Evolutionary conservation across 2,113 vertebrate species (phyloP), one percentile per base, ranked within the genome.

Genomic region (Sinocyclocheilus rhinocerous): DNA sequence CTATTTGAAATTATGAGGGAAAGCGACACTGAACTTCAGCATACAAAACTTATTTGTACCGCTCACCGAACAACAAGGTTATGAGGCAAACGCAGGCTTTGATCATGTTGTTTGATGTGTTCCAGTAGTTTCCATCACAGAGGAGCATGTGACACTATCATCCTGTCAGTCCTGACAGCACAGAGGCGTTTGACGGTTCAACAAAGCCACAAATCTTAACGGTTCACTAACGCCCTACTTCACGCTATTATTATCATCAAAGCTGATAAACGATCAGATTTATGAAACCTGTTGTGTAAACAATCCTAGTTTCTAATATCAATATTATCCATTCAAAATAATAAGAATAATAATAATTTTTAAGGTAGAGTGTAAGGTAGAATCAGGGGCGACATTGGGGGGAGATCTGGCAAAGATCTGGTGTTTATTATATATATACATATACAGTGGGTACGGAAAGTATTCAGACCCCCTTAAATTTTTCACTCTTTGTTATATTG

Each of bases 1-100:
- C 72, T 24, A 16, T 85, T 69, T 61, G 57, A 63, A 84, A 84
- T 42, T 12, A 59, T 15, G 12, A 22, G 57, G 24, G 52, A 52
- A 65, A 52, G 42, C 18, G n/a, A 67, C 48, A 65, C 13, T 69
- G 42, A 85, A 36, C 42, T 55, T 67, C 76, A 72, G 65, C 76
- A 72, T 26, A 85, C 18, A 39, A 78, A 69, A 78, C 48, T 22
- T 69, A 72, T 69, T 78, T 57, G 45, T 55, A 29, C 8, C 6
- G 15, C 75, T 52, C 63, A 39, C n/a, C 12, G 84, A 85, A 70
- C 63, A 80, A 57, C 76, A 78, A 72, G 48, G 65, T 85, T 15
- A 48, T 15, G 22, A 45, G 50, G 29, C 65, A 73, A 24, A 22
- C 20, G 11, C 73, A 52, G 16, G 83, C 83, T 76, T 85, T 65